Base-by-base conservation (phyloP, 2,113 vertebrate species). In the Okapia johnstoni region DNA sequence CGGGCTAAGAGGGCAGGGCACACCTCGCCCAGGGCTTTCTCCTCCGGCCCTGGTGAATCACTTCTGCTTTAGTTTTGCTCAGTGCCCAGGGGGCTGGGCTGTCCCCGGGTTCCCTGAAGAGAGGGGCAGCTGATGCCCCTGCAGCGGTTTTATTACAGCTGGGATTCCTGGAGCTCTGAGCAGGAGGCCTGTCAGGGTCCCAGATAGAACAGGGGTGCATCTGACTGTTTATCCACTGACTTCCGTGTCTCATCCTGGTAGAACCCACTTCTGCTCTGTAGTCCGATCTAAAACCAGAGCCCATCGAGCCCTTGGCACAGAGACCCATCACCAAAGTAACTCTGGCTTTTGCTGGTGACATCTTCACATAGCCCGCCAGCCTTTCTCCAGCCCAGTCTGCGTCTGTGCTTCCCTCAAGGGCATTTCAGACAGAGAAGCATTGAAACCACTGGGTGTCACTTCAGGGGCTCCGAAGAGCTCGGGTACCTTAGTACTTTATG, bases 1-100 rank as follows among this genome's bases (percentile, higher is more conserved):
- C 0, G 0, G 0, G 6, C 61, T 7, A 0, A 3, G 73, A 14
- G 16, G 10, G n/a, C 15, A n/a, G 77, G 48, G 48, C 77, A 13
- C 5, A 2, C 15, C 46, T 14, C 25, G 0, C 15, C 9, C 9
- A 4, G 30, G 7, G 63, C 58, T n/a, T 19, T 46, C 92, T 58
- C 46, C 26, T 14, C 3, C 17, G 1, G 3, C 10, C 90, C 46
- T 13, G 1, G 54, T 10, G 30, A 15, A 1, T 1, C 6, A 17
- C 85, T 54, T 26, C 80, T 61, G 30, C 28, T 7, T 50, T 17
- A 2, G 48, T 21, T 36, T 25, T 36, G 26, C 66, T 14, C 3
- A 0, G 2, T 4, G 9, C 52, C 26, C 63, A 2, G 55, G 17
- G 30, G 5, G 30, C 9, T 0, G 14, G 61, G 13, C 60, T 50